Conservation (phyloP, 2,888 invertebrate genomes). For the Embidobia sp. region DNA sequence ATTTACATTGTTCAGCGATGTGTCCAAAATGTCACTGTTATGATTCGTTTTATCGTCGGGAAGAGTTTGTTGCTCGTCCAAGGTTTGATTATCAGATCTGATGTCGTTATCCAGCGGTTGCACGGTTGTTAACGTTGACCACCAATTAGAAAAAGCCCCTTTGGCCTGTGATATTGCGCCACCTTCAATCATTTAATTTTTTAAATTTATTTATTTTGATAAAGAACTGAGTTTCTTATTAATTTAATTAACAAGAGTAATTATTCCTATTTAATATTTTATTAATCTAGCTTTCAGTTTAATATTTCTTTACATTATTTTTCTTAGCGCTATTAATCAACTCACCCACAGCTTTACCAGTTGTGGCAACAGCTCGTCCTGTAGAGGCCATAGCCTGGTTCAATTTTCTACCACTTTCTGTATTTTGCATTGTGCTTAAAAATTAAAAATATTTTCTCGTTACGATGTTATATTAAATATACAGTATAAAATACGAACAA, state of each 20-base stretch:
- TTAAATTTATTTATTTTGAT: background rate
- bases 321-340: conserved; percentile 51
- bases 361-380: conserved; percentile 92
- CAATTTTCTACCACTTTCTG: conserved; percentile 95
- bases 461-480: background rate
- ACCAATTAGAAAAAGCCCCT: conserved; percentile 93
- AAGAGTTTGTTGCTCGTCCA: conserved; percentile 67
- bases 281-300: too few species aligned
- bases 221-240: too few species aligned
- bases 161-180: conserved; percentile 94
- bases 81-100: conserved; percentile 70
- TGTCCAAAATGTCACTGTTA: conserved; percentile 46
- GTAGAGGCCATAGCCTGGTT: conserved; percentile 96
- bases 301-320: too few species aligned
- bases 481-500: too few species aligned
- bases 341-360: conserved; percentile 88
- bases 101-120: conserved; percentile 76
- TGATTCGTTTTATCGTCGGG: conserved; percentile 63
- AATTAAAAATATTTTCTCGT: conserved; percentile 7
- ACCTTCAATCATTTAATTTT: conserved; percentile 80
- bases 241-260: too few species aligned
- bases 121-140: conserved; percentile 87
- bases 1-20: conserved; percentile 25
- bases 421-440: conserved; percentile 94
- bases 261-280: too few species aligned